Evolutionary conservation across 2,797 vertebrate species (phyloP).

Genomic region (Myotis pilosus): DNA sequence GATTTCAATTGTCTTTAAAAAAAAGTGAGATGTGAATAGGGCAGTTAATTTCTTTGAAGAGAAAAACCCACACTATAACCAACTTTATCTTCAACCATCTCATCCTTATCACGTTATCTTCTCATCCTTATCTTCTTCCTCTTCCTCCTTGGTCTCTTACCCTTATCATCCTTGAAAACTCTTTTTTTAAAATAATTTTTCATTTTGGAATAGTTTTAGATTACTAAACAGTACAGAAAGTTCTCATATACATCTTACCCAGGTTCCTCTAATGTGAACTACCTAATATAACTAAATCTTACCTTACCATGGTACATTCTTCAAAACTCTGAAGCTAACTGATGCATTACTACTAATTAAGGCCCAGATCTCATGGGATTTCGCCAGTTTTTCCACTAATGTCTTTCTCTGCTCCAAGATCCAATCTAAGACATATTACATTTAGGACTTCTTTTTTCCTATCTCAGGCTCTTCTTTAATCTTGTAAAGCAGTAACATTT

Average conservation of each 20-base stretch:
- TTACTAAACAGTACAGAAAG: not conserved
- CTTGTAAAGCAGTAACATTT: not conserved
- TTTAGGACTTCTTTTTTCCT: not conserved
- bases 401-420: not conserved
- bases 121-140: conserved; percentile 80
- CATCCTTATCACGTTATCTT: conserved; percentile 42
- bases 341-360: not conserved
- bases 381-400: not conserved
- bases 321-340: not conserved
- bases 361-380: not conserved
- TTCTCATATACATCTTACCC: not conserved
- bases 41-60: conserved; percentile 96
- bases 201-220: conserved; percentile 9
- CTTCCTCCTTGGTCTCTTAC: conserved; percentile 82
- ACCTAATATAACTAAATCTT: not conserved
- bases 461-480: not conserved
- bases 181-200: not conserved
- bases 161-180: conserved; percentile 83
- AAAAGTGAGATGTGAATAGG: conserved; percentile 92
- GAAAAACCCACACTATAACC: conserved; percentile 82
- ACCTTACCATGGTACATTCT: not conserved
- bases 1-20: conserved; percentile 84
- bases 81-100: not conserved
- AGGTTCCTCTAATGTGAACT: not conserved
- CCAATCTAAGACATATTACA: not conserved